Conservation (phyloP, 2,113 vertebrate genomes). For the Neotragus pygmaeus region DNA sequence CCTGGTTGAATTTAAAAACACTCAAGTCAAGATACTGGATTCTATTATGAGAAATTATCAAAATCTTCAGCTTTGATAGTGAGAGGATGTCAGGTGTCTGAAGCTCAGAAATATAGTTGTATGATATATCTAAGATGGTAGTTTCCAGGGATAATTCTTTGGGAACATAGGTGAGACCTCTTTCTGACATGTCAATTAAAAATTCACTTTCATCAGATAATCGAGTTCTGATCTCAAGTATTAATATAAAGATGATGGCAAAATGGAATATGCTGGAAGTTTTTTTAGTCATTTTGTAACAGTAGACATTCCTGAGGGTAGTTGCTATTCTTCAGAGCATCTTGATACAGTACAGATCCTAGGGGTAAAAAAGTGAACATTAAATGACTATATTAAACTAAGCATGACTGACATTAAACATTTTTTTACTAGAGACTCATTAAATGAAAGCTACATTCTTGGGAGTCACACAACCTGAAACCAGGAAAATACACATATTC, state of each 20-base stretch:
- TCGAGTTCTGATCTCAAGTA: slow-evolving; percentile 45
- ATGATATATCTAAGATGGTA: slow-evolving; percentile 83
- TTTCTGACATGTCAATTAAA: slow-evolving; percentile 73
- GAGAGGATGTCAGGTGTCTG: slow-evolving; percentile 75
- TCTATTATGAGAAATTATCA: slow-evolving; percentile 87
- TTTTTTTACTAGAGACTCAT: neutral
- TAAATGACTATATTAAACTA: slow-evolving; percentile 3
- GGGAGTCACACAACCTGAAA: neutral
- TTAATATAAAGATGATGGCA: slow-evolving; percentile 25
- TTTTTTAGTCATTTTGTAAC: slow-evolving; percentile 1
- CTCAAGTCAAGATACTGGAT: slow-evolving; percentile 77
- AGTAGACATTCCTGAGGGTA: neutral
- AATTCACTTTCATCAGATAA: slow-evolving; percentile 58
- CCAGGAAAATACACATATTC: neutral
- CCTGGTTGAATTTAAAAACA: slow-evolving; percentile 81
- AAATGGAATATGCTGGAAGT: slow-evolving; percentile 13
- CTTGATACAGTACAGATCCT: slow-evolving; percentile 42
- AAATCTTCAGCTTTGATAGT: slow-evolving; percentile 76
- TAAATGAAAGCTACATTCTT: neutral
- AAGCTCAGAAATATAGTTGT: slow-evolving; percentile 83
- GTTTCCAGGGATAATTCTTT: slow-evolving; percentile 60
- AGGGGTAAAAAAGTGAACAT: neutral
- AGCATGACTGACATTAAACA: neutral
- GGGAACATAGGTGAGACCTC: slow-evolving; percentile 72
- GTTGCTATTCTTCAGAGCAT: slow-evolving; percentile 39